phyloP scores from a whole-genome alignment of 2,113 vertebrate species.

The Cariama cristata region DNA sequence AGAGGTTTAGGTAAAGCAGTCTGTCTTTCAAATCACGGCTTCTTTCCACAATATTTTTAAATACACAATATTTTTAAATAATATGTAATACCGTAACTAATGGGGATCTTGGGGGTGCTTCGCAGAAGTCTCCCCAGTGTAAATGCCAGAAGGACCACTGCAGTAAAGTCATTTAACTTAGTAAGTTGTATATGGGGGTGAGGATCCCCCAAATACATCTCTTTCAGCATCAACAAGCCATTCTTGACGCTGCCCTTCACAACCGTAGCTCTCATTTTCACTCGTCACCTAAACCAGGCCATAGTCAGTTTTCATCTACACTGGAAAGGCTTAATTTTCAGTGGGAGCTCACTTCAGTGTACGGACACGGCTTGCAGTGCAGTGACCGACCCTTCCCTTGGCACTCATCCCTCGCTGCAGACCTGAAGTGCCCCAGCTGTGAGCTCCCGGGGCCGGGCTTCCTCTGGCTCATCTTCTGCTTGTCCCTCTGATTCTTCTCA shows the following conservation, averaged over 20 bases:
- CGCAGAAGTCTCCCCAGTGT: background rate
- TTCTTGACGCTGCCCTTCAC: background rate
- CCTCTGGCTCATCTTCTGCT: background rate
- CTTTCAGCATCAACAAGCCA: background rate
- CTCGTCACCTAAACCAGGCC: background rate
- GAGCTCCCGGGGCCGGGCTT: background rate
- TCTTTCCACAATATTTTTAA: background rate
- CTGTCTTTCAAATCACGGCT: background rate
- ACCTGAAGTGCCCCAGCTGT: background rate
- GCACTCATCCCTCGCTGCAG: too few relatives aligned
- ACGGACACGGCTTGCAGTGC: fast-evolving
- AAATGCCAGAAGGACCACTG: background rate
- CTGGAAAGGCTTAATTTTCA: background rate
- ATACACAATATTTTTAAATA: background rate
- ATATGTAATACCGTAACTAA: fast-evolving
- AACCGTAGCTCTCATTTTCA: background rate
- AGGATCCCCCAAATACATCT: background rate
- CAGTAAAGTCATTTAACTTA: background rate
- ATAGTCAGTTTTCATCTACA: fast-evolving
- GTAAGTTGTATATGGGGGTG: background rate
- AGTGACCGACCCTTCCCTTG: fast-evolving
- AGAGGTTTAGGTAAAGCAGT: background rate
- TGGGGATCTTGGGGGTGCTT: background rate
- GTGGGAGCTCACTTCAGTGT: background rate
- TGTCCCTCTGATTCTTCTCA: background rate